Evolutionary conservation across 2,797 vertebrate species (phyloP).

Genomic region (Manis pentadactyla): DNA sequence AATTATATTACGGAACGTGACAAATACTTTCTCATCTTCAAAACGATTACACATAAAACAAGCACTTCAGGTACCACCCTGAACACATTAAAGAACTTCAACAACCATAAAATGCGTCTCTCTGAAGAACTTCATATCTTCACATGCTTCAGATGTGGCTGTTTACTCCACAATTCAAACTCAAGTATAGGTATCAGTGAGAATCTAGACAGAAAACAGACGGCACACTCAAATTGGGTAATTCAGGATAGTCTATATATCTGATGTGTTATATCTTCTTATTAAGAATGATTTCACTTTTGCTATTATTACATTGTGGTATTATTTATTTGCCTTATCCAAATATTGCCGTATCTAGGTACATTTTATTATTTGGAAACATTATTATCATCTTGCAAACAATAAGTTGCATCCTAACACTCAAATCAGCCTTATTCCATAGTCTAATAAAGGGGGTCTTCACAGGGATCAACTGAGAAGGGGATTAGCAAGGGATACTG

Average conservation of each 20-base stretch:
- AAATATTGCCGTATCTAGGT: background rate
- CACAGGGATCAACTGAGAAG: background rate
- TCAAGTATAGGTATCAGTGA: background rate
- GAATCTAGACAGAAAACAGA: background rate
- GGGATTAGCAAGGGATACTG: background rate
- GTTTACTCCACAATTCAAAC: background rate
- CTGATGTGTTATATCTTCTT: background rate
- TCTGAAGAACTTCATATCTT: constrained; percentile 65
- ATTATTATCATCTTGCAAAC: constrained; percentile 31
- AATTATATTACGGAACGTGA: constrained; percentile 36
- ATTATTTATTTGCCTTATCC: constrained; percentile 32
- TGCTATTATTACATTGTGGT: constrained; percentile 8
- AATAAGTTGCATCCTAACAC: constrained; percentile 50
- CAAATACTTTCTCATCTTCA: constrained; percentile 63
- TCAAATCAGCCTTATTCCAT: constrained; percentile 46
- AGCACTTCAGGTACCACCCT: constrained; percentile 39
- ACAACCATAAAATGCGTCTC: constrained; percentile 35
- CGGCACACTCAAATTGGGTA: background rate
- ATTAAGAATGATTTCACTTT: constrained; percentile 39
- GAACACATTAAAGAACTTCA: constrained; percentile 45
- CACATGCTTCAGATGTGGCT: background rate
- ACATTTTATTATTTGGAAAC: constrained; percentile 53
- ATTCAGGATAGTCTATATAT: background rate
- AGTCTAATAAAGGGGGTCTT: background rate
- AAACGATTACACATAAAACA: constrained; percentile 62